Conservation (phyloP, 2,888 invertebrate species). For the Tiliacea aurago region DNA sequence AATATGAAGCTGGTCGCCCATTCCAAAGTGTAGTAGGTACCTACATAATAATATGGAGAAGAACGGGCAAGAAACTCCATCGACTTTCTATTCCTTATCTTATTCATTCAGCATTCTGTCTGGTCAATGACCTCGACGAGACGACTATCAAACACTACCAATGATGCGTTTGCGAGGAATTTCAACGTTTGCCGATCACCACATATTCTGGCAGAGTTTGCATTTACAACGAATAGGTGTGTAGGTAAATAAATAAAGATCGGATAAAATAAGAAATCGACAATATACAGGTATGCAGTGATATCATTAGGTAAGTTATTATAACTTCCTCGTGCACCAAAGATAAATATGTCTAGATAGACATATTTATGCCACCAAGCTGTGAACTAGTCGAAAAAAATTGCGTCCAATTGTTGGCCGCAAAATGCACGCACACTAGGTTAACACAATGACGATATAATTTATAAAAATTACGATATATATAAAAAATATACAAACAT, state of each 20-base stretch:
- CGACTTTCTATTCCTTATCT: not conserved
- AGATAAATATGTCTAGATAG: no score
- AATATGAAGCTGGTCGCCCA: no score
- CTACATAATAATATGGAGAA: no score
- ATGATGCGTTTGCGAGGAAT: constrained; percentile 19
- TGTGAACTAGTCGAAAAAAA: no score
- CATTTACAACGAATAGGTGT: constrained; percentile 5
- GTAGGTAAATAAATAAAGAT: constrained; percentile 9
- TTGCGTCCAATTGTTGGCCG: no score
- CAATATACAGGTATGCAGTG: not conserved
- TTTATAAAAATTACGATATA: no score
- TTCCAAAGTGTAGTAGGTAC: no score
- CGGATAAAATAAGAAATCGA: not conserved
- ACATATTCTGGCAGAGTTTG: constrained; percentile 33
- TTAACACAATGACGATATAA: no score
- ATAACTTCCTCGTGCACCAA: not conserved
- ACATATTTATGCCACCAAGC: no score
- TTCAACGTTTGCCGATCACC: constrained; percentile 21
- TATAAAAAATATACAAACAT: no score
- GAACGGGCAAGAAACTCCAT: no score
- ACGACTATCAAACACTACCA: constrained; percentile 2
- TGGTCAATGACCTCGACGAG: constrained; percentile 50
- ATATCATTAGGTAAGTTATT: not conserved
- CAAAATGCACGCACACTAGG: no score
- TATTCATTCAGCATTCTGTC: constrained; percentile 37